These are phyloP conservation scores for Idaea aversata DNA, from an alignment of 2,888 invertebrate species.

Conservation along the genomic window DNA sequence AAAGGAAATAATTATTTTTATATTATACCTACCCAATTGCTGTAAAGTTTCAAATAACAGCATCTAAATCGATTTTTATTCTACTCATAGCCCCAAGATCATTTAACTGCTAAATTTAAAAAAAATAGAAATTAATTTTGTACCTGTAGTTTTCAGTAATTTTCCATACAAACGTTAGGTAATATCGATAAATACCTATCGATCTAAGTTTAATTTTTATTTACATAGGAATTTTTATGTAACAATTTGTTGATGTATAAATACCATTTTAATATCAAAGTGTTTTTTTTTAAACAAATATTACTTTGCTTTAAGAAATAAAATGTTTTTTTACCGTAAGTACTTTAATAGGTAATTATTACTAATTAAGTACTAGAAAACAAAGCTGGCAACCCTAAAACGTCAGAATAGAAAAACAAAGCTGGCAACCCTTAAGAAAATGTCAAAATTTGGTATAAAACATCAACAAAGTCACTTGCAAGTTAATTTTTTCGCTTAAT, in stretches of 20 bases:
- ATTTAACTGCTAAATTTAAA: no score
- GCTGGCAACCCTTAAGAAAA: neutral
- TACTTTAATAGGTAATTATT: neutral
- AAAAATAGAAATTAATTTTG: neutral
- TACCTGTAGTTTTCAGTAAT: constrained; percentile 3
- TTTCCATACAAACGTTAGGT: neutral
- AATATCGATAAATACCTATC: constrained; percentile 26
- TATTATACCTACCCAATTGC: no score
- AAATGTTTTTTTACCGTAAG: neutral
- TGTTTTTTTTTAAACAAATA: no score
- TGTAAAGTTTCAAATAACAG: no score
- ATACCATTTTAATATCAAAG: constrained; percentile 21
- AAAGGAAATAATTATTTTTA: no score
- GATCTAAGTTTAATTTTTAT: constrained; percentile 48
- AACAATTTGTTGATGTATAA: constrained; percentile 19
- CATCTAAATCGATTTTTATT: no score
- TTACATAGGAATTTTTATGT: constrained; percentile 69
- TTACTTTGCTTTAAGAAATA: no score
- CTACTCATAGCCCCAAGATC: no score
- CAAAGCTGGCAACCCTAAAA: no score
- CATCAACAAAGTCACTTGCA: constrained; percentile 7
- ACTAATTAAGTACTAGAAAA: neutral
- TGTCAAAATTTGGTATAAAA: neutral
- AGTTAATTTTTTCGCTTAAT: constrained; percentile 38
- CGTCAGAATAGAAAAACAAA: neutral